These are phyloP conservation scores for Gulo gulo DNA, from an alignment of 2,113 vertebrate genomes.

Conservation along the genomic window DNA sequence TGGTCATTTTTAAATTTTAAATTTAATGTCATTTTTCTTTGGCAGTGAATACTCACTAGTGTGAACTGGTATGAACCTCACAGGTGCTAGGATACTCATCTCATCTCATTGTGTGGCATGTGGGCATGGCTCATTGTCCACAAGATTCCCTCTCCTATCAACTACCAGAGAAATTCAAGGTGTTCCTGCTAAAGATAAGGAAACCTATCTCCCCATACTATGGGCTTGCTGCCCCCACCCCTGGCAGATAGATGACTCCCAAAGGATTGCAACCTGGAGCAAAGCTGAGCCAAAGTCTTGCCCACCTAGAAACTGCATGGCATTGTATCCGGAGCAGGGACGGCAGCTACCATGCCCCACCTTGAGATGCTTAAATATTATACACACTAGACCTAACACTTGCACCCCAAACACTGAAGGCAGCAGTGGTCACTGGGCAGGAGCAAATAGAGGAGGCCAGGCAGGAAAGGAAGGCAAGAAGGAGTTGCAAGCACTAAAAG, in stretches of 20 bases:
- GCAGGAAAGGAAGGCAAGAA: neutral
- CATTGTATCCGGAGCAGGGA: rapidly evolving
- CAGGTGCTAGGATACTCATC: neutral
- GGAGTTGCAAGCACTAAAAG: neutral
- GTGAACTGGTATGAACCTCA: neutral
- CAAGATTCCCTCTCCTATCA: neutral
- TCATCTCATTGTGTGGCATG: too few species aligned
- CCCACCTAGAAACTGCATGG: neutral
- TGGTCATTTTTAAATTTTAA: neutral
- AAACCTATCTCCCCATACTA: neutral
- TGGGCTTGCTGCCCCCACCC: rapidly evolving
- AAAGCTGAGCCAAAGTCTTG: neutral
- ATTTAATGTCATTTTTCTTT: neutral
- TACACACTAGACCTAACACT: neutral
- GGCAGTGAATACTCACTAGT: neutral
- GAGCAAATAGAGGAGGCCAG: neutral
- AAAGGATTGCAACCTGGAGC: neutral
- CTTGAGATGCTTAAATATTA: neutral
- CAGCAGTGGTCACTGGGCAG: neutral
- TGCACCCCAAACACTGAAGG: neutral
- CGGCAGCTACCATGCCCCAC: neutral
- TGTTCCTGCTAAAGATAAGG: neutral
- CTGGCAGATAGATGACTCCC: neutral
- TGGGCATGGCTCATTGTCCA: neutral
- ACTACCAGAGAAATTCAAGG: neutral